Conservation (phyloP, 1,140 invertebrate genomes). For the Anoplolepis gracilipes region DNA sequence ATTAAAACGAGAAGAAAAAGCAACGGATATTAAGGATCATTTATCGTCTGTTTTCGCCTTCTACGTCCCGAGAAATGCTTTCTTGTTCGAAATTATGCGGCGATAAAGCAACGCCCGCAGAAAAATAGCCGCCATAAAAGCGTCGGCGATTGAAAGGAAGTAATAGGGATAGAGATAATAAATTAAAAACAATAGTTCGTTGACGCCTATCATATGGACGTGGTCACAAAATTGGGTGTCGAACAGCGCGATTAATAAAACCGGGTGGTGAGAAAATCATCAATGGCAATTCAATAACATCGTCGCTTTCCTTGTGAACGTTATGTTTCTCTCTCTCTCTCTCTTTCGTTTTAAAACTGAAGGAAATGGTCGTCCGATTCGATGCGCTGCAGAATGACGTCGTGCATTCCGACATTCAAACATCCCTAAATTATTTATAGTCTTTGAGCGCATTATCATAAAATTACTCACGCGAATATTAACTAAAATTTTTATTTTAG, state of each 20-base stretch:
- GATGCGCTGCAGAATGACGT: slow-evolving; percentile 16
- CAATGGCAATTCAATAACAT: slow-evolving; percentile 35
- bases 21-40: not conserved
- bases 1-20: not conserved
- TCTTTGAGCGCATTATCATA: not conserved
- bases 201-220: slow-evolving; percentile 7
- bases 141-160: not conserved
- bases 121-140: not conserved
- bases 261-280: not conserved
- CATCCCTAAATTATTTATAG: not conserved
- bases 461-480: not conserved
- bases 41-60: not conserved
- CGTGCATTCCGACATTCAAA: not conserved
- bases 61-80: not conserved
- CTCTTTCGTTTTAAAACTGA: not conserved
- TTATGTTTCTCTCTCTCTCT: not conserved
- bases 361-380: slow-evolving; percentile 23
- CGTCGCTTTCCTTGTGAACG: not conserved
- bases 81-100: not conserved
- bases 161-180: slow-evolving; percentile 15
- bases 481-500: not conserved
- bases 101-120: slow-evolving; percentile 8
- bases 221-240: slow-evolving; percentile 21
- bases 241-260: slow-evolving; percentile 34
- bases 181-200: slow-evolving; percentile 50